Conservation (phyloP, 2,797 vertebrate genomes). For the Malurus leucopterus region DNA sequence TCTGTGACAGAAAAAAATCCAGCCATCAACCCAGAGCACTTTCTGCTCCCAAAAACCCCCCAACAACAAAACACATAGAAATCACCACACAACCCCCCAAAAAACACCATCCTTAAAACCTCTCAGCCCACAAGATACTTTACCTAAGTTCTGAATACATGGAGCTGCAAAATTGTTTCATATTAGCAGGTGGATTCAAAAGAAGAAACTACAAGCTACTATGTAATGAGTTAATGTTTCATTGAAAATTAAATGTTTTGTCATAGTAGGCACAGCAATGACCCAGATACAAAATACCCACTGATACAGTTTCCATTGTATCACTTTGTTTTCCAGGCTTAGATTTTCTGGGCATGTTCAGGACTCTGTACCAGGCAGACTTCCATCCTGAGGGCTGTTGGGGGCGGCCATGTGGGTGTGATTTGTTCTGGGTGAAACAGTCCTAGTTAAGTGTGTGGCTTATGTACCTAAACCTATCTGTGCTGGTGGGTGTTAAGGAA, state of each 20-base stretch:
- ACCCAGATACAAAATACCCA: neutral
- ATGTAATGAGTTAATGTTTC: neutral
- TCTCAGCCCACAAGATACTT: neutral
- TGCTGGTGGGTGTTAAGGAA: neutral
- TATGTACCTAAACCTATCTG: accelerated
- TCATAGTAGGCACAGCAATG: neutral
- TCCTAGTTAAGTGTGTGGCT: neutral
- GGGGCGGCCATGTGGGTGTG: too few species aligned
- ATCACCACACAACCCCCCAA: accelerated
- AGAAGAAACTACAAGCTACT: neutral
- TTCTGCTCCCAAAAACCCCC: too few species aligned
- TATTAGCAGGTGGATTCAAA: neutral
- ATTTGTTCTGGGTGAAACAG: neutral
- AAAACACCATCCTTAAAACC: accelerated
- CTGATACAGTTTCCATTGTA: neutral
- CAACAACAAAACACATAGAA: neutral
- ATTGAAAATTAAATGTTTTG: neutral
- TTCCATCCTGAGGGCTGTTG: neutral
- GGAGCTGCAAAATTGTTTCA: neutral
- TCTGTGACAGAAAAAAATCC: neutral
- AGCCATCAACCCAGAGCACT: neutral
- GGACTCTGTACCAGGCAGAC: neutral
- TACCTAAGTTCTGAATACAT: accelerated
- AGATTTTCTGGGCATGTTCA: accelerated
- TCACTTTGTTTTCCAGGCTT: neutral